Evolutionary conservation across 1,140 invertebrate genomes (phyloP), one percentile per base, ranked within the genome.

Genomic region (Akabosia matsudoensis): DNA sequence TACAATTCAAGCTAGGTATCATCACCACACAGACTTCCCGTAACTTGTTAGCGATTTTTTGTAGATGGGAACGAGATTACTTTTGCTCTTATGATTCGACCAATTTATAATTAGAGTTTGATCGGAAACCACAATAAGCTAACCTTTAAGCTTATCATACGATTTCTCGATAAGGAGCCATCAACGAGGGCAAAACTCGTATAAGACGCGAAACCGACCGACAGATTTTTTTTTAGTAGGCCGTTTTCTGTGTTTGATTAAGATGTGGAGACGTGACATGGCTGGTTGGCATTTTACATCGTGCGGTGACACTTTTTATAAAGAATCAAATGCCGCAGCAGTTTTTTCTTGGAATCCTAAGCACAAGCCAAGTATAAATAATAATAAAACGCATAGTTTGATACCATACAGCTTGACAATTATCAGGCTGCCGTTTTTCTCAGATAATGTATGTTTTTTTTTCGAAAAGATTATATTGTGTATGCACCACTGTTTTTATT

Each of bases 271-370:
- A 67, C 61, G 28, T 67, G 61, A 30, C 61, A 67, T 67, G 61
- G 30, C 61, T 67, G 26, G 26, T 67, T 67, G 61, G 61, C 61
- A 30, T 4, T n/a, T 67, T 30, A 31, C 61, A 30, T 67, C 61
- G 61, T 67, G 61, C 61, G 61, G 61, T 67, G 61, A 67, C 61
- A 67, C 61, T 67, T 67, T 67, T 30, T 67, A 67, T 61, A 67
- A 67, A 67, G 30, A 67, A 67, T 67, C 24, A 67, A 67, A 67
- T 67, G 61, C 61, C 61, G 61, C 61, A 67, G 30, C 61, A 67
- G 30, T 67, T 67, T 31, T 4, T 67, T 67, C 61, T 67, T 67
- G 28, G 61, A 67, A 67, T 67, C 61, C 4, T 7, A 67, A 31
- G 61, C 61, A 67, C 61, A 67, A 67, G 61, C 61, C 61, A 67